These are phyloP conservation scores for Polymixis lichenea DNA, from an alignment of 2,888 invertebrate species.

Conservation along the genomic window DNA sequence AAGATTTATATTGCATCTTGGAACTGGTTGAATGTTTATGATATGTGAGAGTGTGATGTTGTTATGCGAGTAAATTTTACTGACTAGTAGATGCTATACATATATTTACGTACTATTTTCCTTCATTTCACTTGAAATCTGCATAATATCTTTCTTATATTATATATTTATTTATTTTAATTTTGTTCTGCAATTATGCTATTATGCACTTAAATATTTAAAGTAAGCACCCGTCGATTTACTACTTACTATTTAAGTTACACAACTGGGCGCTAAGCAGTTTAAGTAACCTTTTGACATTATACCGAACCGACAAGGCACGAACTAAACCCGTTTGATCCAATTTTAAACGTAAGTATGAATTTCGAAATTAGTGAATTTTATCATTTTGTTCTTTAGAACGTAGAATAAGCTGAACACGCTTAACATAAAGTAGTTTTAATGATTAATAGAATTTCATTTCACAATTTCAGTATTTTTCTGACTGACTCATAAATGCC, in stretches of 20 bases:
- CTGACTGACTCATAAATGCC: not conserved
- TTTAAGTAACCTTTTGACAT: conserved; percentile 65
- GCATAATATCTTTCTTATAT: not conserved
- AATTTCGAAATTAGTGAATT: conserved; percentile 43
- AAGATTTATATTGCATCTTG: not conserved
- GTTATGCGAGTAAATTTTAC: not conserved
- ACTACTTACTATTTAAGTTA: conserved; percentile 49
- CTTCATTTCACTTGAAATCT: not conserved
- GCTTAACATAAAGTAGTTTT: not conserved
- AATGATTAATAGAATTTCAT: not conserved
- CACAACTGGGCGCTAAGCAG: conserved; percentile 50
- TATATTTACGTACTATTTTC: not conserved
- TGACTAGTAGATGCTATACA: not conserved
- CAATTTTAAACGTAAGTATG: conserved; percentile 40
- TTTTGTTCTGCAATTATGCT: not conserved
- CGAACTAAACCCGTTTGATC: conserved; percentile 54
- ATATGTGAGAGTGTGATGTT: not conserved
- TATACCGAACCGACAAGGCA: conserved; percentile 50
- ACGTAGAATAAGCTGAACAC: not conserved
- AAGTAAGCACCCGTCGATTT: conserved; percentile 23
- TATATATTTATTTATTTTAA: too few relatives aligned
- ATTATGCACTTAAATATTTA: not conserved
- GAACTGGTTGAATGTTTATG: not conserved
- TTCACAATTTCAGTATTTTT: not conserved
- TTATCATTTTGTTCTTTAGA: not conserved